A percentile compares a stretch with the other conserved stretches of the same genome.
These are phyloP conservation scores for Zaprionus lachaisei DNA, from an alignment of 1,140 invertebrate species.

Conservation along the genomic window DNA sequence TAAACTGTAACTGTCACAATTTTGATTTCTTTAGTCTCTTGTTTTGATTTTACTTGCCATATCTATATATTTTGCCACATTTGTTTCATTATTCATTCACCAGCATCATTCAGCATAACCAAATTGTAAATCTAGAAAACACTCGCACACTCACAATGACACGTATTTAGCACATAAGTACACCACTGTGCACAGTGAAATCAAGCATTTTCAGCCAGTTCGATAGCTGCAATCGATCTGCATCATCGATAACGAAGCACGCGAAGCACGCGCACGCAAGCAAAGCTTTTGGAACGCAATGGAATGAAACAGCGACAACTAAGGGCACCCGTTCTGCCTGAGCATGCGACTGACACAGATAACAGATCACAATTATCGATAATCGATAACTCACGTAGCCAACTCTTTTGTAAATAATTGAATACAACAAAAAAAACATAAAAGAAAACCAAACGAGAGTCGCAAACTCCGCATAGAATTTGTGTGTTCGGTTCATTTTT, in stretches of 20 bases:
- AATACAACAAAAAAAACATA: slow-evolving; percentile 14
- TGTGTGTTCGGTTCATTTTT: slow-evolving; percentile 26
- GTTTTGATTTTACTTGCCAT: background rate
- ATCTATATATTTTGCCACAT: background rate
- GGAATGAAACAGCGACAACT: slow-evolving; percentile 56
- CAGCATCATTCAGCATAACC: background rate
- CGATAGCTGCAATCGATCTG: slow-evolving; percentile 18
- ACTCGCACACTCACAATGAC: background rate
- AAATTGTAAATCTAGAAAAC: background rate
- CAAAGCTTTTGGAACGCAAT: slow-evolving; percentile 57
- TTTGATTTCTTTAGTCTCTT: background rate
- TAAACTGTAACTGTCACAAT: background rate
- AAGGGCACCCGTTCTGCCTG: slow-evolving; percentile 22
- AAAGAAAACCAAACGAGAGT: slow-evolving; percentile 9
- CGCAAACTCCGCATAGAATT: background rate
- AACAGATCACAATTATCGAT: slow-evolving; percentile 5
- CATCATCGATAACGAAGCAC: slow-evolving; percentile 18
- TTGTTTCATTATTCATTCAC: background rate
- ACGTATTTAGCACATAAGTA: slow-evolving; percentile 26
- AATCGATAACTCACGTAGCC: background rate
- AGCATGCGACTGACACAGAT: slow-evolving; percentile 36
- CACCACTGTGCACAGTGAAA: slow-evolving; percentile 29
- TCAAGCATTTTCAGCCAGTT: slow-evolving; percentile 26
- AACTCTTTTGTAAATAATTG: slow-evolving; percentile 64
- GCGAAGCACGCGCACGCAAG: slow-evolving; percentile 50